These are phyloP conservation scores for Quadroppia sp. DNA, from an alignment of 2,888 invertebrate genomes.

Conservation along the genomic window DNA sequence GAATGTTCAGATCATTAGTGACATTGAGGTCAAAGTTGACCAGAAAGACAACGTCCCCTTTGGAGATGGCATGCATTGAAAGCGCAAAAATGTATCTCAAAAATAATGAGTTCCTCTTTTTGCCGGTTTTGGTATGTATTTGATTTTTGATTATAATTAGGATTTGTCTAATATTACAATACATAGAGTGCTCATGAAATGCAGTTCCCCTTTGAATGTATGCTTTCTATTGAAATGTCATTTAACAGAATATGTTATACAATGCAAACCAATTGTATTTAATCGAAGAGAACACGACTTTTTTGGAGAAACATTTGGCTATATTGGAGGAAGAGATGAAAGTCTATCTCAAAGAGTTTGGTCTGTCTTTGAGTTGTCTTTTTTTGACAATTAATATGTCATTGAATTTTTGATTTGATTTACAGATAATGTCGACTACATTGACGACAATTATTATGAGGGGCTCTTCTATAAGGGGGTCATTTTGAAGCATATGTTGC, in stretches of 20 bases:
- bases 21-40: conserved; percentile 16
- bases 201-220: background rate
- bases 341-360: background rate
- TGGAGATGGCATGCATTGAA: conserved; percentile 35
- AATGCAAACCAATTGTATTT: conserved; percentile 36
- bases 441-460: background rate
- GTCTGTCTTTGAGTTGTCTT: background rate
- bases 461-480: conserved; percentile 16
- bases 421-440: background rate
- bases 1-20: background rate
- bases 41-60: conserved; percentile 29
- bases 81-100: conserved; percentile 11
- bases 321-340: conserved; percentile 34
- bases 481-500: background rate
- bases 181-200: background rate
- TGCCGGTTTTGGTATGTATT: conserved; percentile 33
- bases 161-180: too few species aligned
- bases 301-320: conserved; percentile 22
- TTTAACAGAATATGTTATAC: conserved; percentile 28
- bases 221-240: background rate
- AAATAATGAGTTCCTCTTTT: conserved; percentile 30
- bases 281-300: conserved; percentile 13
- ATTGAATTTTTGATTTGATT: background rate
- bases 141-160: background rate
- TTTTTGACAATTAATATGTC: background rate